Conservation (phyloP, 2,888 invertebrate species). For the Oxyteleia sp. region DNA sequence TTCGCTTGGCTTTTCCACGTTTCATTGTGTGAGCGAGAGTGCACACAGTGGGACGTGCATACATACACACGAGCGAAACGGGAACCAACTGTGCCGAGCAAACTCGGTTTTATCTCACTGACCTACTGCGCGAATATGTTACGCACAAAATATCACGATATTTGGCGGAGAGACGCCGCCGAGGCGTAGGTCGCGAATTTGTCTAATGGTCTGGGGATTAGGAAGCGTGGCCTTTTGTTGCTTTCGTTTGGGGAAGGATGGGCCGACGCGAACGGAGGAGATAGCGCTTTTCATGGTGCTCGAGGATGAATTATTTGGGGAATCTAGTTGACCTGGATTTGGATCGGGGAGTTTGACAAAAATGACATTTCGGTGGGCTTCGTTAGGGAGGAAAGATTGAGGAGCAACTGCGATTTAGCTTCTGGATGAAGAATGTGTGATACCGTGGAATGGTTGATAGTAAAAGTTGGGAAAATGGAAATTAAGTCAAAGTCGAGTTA, state of each 20-base stretch:
- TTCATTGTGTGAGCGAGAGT: slow-evolving; percentile 29
- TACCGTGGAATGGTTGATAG: no score
- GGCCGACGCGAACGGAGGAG: neutral
- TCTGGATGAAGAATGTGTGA: no score
- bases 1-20: slow-evolving; percentile 12
- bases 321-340: neutral
- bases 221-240: neutral
- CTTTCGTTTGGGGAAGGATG: neutral
- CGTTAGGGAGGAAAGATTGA: neutral
- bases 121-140: slow-evolving; percentile 64
- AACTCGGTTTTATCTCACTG: slow-evolving; percentile 58
- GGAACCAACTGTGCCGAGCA: slow-evolving; percentile 32
- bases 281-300: neutral
- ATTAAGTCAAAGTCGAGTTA: no score
- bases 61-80: neutral
- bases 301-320: neutral
- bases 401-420: no score
- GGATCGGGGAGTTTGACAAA: neutral
- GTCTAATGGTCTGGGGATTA: slow-evolving; percentile 6
- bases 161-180: slow-evolving; percentile 1
- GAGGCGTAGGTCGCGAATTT: slow-evolving; percentile 1
- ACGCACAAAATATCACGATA: slow-evolving; percentile 52
- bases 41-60: slow-evolving; percentile 4
- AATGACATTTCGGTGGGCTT: neutral
- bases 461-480: no score